phyloP scores from a whole-genome alignment of 2,888 invertebrate genomes.

The Steinernema hermaphroditum region DNA sequence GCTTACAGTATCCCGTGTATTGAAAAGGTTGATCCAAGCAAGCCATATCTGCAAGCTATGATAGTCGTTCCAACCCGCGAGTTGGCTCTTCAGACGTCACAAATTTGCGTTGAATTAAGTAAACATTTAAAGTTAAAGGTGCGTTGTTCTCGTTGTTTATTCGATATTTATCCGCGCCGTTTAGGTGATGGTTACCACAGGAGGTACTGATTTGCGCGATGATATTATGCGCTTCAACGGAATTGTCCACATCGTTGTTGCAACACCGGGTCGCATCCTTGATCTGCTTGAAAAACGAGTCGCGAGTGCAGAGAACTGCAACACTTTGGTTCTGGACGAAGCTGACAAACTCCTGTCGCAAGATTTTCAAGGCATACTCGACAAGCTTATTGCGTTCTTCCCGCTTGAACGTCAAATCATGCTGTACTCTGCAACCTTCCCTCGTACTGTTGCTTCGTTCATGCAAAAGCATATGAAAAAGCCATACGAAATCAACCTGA shows the following conservation, averaged over 20 bases:
- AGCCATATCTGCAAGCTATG: conserved; percentile 89
- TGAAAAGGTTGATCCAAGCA: conserved; percentile 79
- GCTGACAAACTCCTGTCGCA: conserved; percentile 97
- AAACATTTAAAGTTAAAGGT: conserved; percentile 90
- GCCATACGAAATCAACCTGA: conserved; percentile 98
- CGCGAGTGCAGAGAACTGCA: conserved; percentile 92
- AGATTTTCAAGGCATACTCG: conserved; percentile 98
- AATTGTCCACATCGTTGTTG: conserved; percentile 92
- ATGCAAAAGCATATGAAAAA: conserved; percentile 92
- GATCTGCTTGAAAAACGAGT: conserved; percentile 98
- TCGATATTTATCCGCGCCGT: neutral
- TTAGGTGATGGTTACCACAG: conserved; percentile 95
- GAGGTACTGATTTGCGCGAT: conserved; percentile 88
- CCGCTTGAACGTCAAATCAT: conserved; percentile 94
- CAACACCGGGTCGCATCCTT: conserved; percentile 97
- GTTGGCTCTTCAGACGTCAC: conserved; percentile 96
- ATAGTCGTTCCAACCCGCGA: conserved; percentile 98
- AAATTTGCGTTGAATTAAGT: conserved; percentile 96
- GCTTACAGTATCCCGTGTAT: conserved; percentile 98
- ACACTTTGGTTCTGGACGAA: conserved; percentile 94
- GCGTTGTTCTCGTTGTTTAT: conserved; percentile 24
- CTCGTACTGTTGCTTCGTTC: conserved; percentile 94
- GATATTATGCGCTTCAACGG: conserved; percentile 99
- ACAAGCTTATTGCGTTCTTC: conserved; percentile 89
- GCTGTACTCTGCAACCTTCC: conserved; percentile 98